Base-by-base conservation (phyloP, 2,797 vertebrate species). In the Champsocephalus gunnari region DNA sequence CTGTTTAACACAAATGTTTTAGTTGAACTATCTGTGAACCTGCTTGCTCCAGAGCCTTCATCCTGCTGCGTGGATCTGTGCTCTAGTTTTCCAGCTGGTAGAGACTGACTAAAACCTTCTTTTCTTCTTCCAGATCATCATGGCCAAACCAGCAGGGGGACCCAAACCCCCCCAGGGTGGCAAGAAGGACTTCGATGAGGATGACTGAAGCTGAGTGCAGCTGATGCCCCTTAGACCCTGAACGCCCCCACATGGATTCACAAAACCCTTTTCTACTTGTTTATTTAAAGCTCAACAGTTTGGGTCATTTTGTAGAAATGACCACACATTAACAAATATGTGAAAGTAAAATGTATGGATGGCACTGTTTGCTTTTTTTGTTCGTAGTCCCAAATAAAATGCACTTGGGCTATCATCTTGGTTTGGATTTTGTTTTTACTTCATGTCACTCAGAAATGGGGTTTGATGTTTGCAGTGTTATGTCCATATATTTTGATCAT, bases 131-230 rank as follows among this genome's bases (percentile, higher is more conserved):
- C 86, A 98, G 97, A 98, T 98, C 78, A 98, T 98, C 82, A 98
- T 98, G 97, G 97, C 97, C 77, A 96, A 94, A 92, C 95, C 96
- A 83, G 95, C 97, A 80, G 96, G 96, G 66, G 97, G 97, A 66
- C 97, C 97, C 69, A 99, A 97, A 94, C 91, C 98, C 88, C 98
- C 98, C 32, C 95, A 96, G 84, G 96, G 95, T 82, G 96, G 95
- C 83, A 99, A 94, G 90, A 98, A 98, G 73, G 96, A 98, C 86
- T 98, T 98, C 89, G 98, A 99, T 34, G 97, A 98, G 21, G 98
- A 99, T 21, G 98, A 99, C 5, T 99, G 92, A 99, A 73, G 5
- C 6, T 70, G 69, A 85, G 28, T 68, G 19, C 59, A 58, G n/a
- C 61, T 50, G 76, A 79, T 68, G 73, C 58, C 57, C 66, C 66